Base-by-base conservation (phyloP, 2,113 vertebrate species). In the Sinocyclocheilus maitianheensis region DNA sequence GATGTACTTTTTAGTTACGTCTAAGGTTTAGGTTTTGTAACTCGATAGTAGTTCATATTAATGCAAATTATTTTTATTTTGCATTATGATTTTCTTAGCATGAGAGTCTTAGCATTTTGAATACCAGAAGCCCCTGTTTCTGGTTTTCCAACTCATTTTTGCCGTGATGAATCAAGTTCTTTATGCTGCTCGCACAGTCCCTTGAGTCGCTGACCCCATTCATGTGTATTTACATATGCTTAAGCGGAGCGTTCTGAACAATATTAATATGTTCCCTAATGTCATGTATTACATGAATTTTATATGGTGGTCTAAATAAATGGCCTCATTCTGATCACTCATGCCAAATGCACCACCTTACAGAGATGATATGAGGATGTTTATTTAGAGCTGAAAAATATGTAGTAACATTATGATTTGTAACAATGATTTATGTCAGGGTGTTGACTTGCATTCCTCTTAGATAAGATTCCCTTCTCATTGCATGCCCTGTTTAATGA, bases 101-200 rank as follows among this genome's bases (percentile, higher is more conserved):
- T 16, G 51, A n/a, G 65, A 65, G 58, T 83, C 65, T 77, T 60
- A 82, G 69, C 46, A 40, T 62, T 85, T 62, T 87, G 87, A 87
- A 81, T 88, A 63, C 75, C 72, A 76, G 43, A 51, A 81, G 24
- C 63, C n/a, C 13, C 63, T 80, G 53, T 80, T 83, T 84, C 51
- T 60, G 55, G 67, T 77, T 81, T 84, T 85, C 86, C 77, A 30
- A 76, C 55, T 55, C 58, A 53, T 65, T 88, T 82, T 74, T 83
- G 77, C n/a, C 69, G 46, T 75, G 85, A 91, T 90, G 90, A 90
- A 90, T 91, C 86, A 63, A 84, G 55, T 51, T 85, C 90, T 90
- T 90, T 91, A 91, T 91, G 63, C 82, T 24, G 26, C 24, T 72
- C 24, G 77, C 10, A 22, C 53, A 55, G 63, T 80, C 43, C n/a